Evolutionary conservation across 1,140 invertebrate species (phyloP), one percentile per base, ranked within the genome.

Genomic region (Cotesia typhae): DNA sequence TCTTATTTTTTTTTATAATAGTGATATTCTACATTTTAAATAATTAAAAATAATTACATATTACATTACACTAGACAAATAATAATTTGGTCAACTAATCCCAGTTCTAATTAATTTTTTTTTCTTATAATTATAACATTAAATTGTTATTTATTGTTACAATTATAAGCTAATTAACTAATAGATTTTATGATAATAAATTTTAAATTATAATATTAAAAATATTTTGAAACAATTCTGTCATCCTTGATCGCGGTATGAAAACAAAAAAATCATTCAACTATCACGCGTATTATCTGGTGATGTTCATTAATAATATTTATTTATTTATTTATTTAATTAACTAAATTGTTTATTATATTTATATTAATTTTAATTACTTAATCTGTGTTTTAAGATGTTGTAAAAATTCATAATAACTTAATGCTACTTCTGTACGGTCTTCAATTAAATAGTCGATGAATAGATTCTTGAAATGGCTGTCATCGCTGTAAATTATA

Each of bases 371-470:
- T 77, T 88, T 70, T 75, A 76, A 81, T 77, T 88, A 95, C 90
- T 95, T 97, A 80, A 98, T 90, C 87, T 96, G 94, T 79, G 91
- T 92, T 87, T 97, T 96, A 72, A 99, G 88, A 88, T 98, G 95
- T 87, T 99, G 97, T 82, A 99, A 89, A 88, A 99, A 99, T 91
- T 99, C 98, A 86, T 97, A 96, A 87, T 99, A 99, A 77, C 96
- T 97, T 85, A 98, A 92, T 61, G 95, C 92, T 73, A 93, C 94
- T 86, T 99, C 97, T 75, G 94, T 92, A 80, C 96, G 90, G 87
- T 99, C 98, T 87, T 99, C 98, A 35, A 98, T 90, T 77, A 99
- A 89, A 76, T 92, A 91, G 76, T 98, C 95, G 28, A 95, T 91
- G 86, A 99, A 98, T 71, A 92, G 82, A 53, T 90, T 89, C 74